Base-by-base conservation (phyloP, 1,140 invertebrate genomes). In the Cecropterus lyciades region DNA sequence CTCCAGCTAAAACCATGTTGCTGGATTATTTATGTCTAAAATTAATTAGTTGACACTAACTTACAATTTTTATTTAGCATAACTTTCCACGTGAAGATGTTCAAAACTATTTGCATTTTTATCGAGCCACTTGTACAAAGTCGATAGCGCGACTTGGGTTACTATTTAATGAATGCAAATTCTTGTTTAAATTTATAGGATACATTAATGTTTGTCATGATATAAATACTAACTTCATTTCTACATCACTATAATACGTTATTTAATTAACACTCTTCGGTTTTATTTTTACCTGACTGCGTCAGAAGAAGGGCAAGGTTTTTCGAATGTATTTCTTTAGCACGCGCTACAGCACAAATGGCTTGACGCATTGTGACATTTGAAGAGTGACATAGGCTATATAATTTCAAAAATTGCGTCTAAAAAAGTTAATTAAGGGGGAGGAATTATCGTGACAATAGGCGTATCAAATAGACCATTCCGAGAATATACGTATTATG, bases 101-200 rank as follows among this genome's bases (percentile, higher is more conserved):
- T 53, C 30, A n/a, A n/a, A 49, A 62, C 15, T 62, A 49, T 62
- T 62, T 62, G 57, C 57, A 62, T 62, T 62, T 62, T 62, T 62
- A 62, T 62, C 27, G 46, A 62, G 30, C 30, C 13, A 43, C 11
- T 37, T 37, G 33, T 48, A 46, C 30, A 60, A 59, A 59, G 14
- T 59, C 24, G 13, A 43, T 17, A 48, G 27, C 24, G 14, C 56
- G 24, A 51, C 14, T 33, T 33, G 13, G 24, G 17, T 14, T 33
- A 52, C 24, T 27, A 13, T 52, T 52, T 52, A 43, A 42, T 43
- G 20, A 20, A 13, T 37, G 33, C 20, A 24, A 24, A 10, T 49
- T 49, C 46, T 49, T 27, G 46, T 20, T 24, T n/a, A 14, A n/a
- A 27, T 27, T 10, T 49, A 49, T 49, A 13, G 10, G 13, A 14